phyloP scores from a whole-genome alignment of 2,888 invertebrate genomes.

The Bursaphelenchus okinawaensis region DNA sequence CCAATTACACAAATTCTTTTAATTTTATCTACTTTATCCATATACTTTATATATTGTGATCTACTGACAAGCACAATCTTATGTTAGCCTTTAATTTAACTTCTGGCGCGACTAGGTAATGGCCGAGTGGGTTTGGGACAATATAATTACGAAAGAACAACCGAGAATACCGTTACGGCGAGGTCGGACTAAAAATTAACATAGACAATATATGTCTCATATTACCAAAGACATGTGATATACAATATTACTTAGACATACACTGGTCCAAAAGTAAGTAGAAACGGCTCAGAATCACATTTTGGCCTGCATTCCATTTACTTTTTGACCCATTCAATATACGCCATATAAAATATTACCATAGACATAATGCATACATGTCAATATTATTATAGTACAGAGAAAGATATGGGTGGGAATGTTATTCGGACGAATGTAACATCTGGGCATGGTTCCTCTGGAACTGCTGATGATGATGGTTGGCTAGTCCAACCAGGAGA shows the following conservation, averaged over 20 bases:
- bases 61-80: neutral
- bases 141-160: neutral
- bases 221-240: too few species aligned
- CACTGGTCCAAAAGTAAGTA: neutral
- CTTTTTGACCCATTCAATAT: too few species aligned
- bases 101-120: neutral
- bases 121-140: neutral
- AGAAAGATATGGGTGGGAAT: neutral
- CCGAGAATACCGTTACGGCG: neutral
- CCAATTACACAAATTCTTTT: neutral
- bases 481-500: slow-evolving; percentile 45
- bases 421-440: slow-evolving; percentile 42
- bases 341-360: too few species aligned
- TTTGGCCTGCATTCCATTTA: too few species aligned
- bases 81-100: neutral
- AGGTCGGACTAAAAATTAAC: too few species aligned
- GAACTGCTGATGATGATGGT: slow-evolving; percentile 45
- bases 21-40: neutral
- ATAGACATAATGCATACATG: too few species aligned
- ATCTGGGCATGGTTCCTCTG: slow-evolving; percentile 31
- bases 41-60: neutral
- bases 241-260: too few species aligned
- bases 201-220: too few species aligned
- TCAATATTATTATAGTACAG: too few species aligned
- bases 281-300: neutral